These are phyloP conservation scores for Mus caroli DNA, from an alignment of 2,797 vertebrate species.

Conservation along the genomic window DNA sequence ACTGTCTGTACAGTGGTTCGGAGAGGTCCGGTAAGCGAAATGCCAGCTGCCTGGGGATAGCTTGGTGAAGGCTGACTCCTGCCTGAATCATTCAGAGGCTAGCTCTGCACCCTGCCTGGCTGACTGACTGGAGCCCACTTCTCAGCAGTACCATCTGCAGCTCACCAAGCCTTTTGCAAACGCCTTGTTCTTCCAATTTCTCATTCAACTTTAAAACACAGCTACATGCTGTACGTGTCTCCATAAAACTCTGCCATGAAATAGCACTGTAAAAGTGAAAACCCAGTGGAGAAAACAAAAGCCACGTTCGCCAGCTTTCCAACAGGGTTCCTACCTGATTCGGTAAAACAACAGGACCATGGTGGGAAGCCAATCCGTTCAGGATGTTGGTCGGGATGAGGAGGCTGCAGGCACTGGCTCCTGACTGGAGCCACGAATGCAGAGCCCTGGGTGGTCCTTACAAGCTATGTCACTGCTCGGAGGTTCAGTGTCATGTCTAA, in stretches of 20 bases:
- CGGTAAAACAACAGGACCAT: not conserved
- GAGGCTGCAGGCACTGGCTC: not conserved
- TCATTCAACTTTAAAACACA: slow-evolving; percentile 52
- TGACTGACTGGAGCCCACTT: not conserved
- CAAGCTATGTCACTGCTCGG: not conserved
- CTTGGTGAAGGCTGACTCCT: not conserved
- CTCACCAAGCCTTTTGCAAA: not conserved
- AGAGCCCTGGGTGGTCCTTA: slow-evolving; percentile 3
- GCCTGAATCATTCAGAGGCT: not conserved
- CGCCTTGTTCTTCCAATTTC: not conserved
- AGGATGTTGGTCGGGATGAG: not conserved
- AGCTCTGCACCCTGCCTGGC: not conserved
- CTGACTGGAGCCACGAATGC: not conserved
- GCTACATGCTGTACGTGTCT: slow-evolving; percentile 42
- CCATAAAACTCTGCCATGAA: slow-evolving; percentile 62
- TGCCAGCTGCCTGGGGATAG: not conserved
- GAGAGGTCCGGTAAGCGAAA: not conserved
- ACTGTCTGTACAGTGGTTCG: fast-evolving
- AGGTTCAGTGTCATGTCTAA: not conserved
- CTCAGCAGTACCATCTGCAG: not conserved
- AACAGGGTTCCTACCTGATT: slow-evolving; percentile 49
- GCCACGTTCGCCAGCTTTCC: slow-evolving; percentile 19
- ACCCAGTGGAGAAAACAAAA: slow-evolving; percentile 68
- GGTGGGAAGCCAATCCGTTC: not conserved
- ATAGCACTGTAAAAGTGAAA: slow-evolving; percentile 65